A percentile compares a stretch with the other conserved stretches of the same genome.
These are phyloP conservation scores for Leptobrachium leishanense DNA, from an alignment of 2,113 vertebrate species.

Conservation along the genomic window DNA sequence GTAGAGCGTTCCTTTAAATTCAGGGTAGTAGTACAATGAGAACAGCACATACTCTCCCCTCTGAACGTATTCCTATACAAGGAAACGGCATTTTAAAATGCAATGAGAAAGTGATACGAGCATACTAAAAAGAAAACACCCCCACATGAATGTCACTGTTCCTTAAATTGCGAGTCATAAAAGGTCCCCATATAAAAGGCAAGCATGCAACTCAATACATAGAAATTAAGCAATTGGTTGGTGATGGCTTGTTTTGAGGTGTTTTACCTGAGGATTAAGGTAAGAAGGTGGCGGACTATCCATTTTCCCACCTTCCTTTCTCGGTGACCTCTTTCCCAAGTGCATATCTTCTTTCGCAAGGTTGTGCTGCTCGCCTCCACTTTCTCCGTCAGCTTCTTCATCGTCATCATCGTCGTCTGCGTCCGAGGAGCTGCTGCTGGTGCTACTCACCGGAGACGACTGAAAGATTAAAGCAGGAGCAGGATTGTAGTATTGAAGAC, in stretches of 20 bases:
- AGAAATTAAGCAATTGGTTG: too few species aligned
- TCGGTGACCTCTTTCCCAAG: conserved; percentile 65
- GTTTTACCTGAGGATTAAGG: conserved; percentile 74
- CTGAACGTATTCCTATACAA: too few species aligned
- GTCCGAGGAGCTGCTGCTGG: conserved; percentile 91
- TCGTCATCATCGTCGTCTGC: conserved; percentile 84
- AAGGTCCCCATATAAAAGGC: too few species aligned
- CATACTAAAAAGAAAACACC: too few species aligned
- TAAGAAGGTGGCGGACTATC: conserved; percentile 81
- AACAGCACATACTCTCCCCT: too few species aligned
- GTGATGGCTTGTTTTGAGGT: not conserved
- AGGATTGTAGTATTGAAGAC: conserved; percentile 4
- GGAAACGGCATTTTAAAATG: too few species aligned
- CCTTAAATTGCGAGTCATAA: too few species aligned
- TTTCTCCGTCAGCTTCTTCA: conserved; percentile 82
- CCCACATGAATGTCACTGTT: too few species aligned
- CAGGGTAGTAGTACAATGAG: too few species aligned
- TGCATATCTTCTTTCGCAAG: conserved; percentile 68
- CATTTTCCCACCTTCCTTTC: conserved; percentile 62
- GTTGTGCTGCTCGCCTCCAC: conserved; percentile 72
- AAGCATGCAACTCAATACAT: too few species aligned
- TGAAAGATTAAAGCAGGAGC: conserved; percentile 1
- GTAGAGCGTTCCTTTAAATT: too few species aligned
- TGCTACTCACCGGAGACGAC: conserved; percentile 84
- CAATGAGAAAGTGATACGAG: too few species aligned